These are phyloP conservation scores for Pandemis heparana DNA, from an alignment of 2,888 invertebrate species.

Conservation along the genomic window DNA sequence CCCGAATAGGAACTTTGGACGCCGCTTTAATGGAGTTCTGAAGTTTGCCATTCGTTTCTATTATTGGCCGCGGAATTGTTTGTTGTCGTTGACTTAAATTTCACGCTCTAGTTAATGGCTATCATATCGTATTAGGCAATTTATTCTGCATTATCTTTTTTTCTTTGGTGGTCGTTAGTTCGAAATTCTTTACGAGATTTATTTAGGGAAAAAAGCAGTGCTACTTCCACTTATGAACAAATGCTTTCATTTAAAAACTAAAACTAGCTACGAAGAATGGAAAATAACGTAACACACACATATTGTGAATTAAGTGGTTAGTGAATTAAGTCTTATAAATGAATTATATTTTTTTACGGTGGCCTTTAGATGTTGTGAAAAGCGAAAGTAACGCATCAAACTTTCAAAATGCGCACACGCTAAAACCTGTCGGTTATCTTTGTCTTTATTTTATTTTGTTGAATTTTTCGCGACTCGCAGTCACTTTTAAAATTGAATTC, in stretches of 20 bases:
- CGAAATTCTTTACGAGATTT: background rate
- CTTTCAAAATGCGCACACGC: constrained; percentile 53
- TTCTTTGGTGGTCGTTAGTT: background rate
- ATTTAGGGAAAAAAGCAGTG: background rate
- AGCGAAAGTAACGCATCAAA: constrained; percentile 21
- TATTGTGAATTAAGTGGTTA: background rate
- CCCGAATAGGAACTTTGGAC: constrained; percentile 76
- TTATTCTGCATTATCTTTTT: constrained; percentile 22
- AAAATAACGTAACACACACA: no score
- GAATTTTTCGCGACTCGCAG: constrained; percentile 72
- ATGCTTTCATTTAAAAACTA: background rate
- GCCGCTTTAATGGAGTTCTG: constrained; percentile 78
- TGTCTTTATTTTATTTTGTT: constrained; percentile 71
- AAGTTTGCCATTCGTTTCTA: constrained; percentile 81
- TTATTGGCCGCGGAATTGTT: constrained; percentile 74
- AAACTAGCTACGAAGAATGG: no score
- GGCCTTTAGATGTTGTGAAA: background rate
- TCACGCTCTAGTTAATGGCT: constrained; percentile 71
- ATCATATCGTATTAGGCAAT: constrained; percentile 70
- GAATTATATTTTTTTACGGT: background rate
- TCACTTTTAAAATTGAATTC: constrained; percentile 82
- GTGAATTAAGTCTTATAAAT: background rate
- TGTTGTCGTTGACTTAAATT: constrained; percentile 80
- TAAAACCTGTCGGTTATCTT: constrained; percentile 64
- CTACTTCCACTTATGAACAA: background rate